These are phyloP conservation scores for Heliconius ismenius DNA, from an alignment of 2,888 invertebrate species.

Conservation along the genomic window DNA sequence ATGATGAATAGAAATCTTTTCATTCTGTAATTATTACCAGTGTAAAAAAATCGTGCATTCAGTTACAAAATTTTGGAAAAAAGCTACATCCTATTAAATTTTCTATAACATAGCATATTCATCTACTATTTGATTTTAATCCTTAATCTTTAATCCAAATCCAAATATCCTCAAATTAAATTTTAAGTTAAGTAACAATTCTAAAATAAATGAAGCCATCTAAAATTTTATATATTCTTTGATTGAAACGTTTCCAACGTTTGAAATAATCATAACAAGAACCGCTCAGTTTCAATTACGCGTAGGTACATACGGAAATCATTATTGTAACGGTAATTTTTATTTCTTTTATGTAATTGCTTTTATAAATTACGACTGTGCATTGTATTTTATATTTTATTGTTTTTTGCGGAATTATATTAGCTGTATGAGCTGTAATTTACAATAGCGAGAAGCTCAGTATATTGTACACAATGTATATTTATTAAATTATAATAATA, in stretches of 20 bases:
- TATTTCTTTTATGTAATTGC: slow-evolving; percentile 35
- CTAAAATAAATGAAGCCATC: slow-evolving; percentile 6
- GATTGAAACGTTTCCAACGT: slow-evolving; percentile 12
- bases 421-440: too few relatives aligned
- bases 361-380: slow-evolving; percentile 27
- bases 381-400: slow-evolving; percentile 6
- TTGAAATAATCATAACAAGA: slow-evolving; percentile 34
- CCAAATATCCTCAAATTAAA: not conserved
- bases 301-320: slow-evolving; percentile 28
- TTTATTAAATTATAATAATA: too few relatives aligned
- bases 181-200: not conserved
- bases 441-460: too few relatives aligned
- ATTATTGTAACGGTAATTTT: slow-evolving; percentile 42
- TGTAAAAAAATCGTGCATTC: too few relatives aligned
- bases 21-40: too few relatives aligned
- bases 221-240: slow-evolving; percentile 18
- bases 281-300: slow-evolving; percentile 33
- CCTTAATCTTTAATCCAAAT: not conserved
- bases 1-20: too few relatives aligned
- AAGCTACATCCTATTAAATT: too few relatives aligned
- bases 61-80: too few relatives aligned
- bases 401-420: not conserved
- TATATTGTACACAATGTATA: too few relatives aligned
- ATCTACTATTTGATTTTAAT: not conserved
- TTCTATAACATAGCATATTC: too few relatives aligned